Evolutionary conservation across 2,888 invertebrate species (phyloP).

Genomic region (Trichacis sp.): DNA sequence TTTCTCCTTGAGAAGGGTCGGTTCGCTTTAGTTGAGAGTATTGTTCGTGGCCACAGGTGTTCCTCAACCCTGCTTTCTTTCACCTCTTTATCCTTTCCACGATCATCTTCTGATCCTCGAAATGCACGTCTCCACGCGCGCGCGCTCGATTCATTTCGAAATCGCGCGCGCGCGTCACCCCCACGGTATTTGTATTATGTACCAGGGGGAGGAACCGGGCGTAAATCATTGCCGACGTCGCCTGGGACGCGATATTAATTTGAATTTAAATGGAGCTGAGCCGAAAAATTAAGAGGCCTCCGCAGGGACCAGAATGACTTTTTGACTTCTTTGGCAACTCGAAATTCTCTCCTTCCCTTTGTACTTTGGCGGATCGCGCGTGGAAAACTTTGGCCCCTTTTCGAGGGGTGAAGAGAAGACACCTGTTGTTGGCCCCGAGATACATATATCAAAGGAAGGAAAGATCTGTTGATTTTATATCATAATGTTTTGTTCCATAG

Average conservation of each 20-base stretch:
- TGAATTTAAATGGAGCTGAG: constrained; percentile 51
- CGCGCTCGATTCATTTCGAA: too few relatives aligned
- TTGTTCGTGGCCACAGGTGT: constrained; percentile 66
- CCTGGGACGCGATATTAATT: constrained; percentile 49
- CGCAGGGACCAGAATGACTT: constrained; percentile 40
- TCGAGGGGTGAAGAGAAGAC: too few relatives aligned
- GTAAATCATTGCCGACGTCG: constrained; percentile 52
- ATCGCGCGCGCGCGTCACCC: constrained; percentile 30
- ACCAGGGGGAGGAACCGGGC: constrained; percentile 25
- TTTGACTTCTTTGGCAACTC: constrained; percentile 16
- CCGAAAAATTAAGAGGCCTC: constrained; percentile 52
- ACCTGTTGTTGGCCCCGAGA: too few relatives aligned
- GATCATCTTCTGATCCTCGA: constrained; percentile 29
- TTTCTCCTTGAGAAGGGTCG: too few relatives aligned
- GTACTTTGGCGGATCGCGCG: too few relatives aligned
- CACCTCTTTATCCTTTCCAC: constrained; percentile 42
- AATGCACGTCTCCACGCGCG: constrained; percentile 12
- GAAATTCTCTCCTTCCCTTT: too few relatives aligned
- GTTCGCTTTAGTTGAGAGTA: too few relatives aligned
- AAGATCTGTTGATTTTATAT: too few relatives aligned
- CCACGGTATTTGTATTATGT: constrained; percentile 18
- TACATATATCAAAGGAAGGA: too few relatives aligned
- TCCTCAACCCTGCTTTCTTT: constrained; percentile 50
- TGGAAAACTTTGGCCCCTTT: too few relatives aligned
- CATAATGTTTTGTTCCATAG: too few relatives aligned